These are phyloP conservation scores for Euwallacea fornicatus DNA, from an alignment of 1,140 invertebrate species.

Conservation along the genomic window DNA sequence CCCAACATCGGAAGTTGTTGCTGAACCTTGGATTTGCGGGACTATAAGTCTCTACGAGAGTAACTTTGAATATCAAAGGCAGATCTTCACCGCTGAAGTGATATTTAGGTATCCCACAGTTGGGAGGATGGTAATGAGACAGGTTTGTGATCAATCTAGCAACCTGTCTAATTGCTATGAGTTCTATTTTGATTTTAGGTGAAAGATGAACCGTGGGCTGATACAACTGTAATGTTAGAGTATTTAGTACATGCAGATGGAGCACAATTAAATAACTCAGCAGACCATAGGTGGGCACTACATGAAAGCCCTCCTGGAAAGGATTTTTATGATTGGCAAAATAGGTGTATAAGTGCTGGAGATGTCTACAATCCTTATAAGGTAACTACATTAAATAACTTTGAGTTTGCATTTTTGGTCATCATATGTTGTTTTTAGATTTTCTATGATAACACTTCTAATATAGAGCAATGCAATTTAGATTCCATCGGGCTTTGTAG, in stretches of 20 bases:
- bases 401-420: not conserved
- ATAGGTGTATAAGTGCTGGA: slow-evolving; percentile 80
- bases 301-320: slow-evolving; percentile 66
- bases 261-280: slow-evolving; percentile 74
- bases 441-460: slow-evolving; percentile 53
- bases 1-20: slow-evolving; percentile 42
- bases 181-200: slow-evolving; percentile 14
- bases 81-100: slow-evolving; percentile 72
- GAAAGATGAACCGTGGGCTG: slow-evolving; percentile 73
- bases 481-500: slow-evolving; percentile 63
- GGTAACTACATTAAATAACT: slow-evolving; percentile 54
- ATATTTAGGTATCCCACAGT: slow-evolving; percentile 85
- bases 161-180: no score
- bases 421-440: slow-evolving; percentile 47
- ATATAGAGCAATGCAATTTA: slow-evolving; percentile 55
- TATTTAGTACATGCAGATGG: slow-evolving; percentile 87
- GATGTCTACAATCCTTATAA: slow-evolving; percentile 78
- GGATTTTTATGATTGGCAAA: slow-evolving; percentile 91
- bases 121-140: slow-evolving; percentile 82
- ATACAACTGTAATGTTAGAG: slow-evolving; percentile 77
- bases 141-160: slow-evolving; percentile 52
- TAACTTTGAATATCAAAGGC: slow-evolving; percentile 68
- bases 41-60: slow-evolving; percentile 65
- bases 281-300: slow-evolving; percentile 72
- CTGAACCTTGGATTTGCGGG: slow-evolving; percentile 70